Evolutionary conservation across 1,140 invertebrate species (phyloP).

Genomic region (Pristionchus pacificus): DNA sequence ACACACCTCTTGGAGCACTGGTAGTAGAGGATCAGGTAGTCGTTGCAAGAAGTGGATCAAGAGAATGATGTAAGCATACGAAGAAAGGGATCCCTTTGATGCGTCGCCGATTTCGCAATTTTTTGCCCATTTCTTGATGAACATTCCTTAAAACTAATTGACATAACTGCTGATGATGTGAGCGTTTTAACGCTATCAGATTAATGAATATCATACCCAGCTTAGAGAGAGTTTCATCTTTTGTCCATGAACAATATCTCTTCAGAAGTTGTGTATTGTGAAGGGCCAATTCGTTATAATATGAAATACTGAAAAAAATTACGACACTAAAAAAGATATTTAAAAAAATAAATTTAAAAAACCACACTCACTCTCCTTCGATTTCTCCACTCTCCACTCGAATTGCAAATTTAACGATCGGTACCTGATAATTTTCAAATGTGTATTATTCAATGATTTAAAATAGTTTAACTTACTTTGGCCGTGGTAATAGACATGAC

Average conservation of each 20-base stretch:
- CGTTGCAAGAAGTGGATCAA: constrained; percentile 25
- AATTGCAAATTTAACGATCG: not conserved
- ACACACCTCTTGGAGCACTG: constrained; percentile 25
- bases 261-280: constrained; percentile 24
- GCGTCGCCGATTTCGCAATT: constrained; percentile 22
- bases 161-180: not conserved
- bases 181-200: not conserved
- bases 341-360: not conserved
- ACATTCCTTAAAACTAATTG: not conserved
- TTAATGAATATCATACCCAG: constrained; percentile 53
- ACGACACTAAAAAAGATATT: too few relatives aligned
- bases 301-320: constrained; percentile 26
- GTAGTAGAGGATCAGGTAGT: constrained; percentile 19
- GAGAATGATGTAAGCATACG: constrained; percentile 21
- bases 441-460: not conserved
- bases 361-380: not conserved
- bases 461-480: not conserved
- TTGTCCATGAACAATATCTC: constrained; percentile 18
- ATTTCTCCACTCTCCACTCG: not conserved
- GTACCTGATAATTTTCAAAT: not conserved
- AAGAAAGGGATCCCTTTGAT: constrained; percentile 19
- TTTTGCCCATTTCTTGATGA: constrained; percentile 24
- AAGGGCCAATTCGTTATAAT: constrained; percentile 26
- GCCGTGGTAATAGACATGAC: not conserved
- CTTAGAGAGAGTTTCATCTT: constrained; percentile 1